Evolutionary conservation across 2,888 invertebrate species (phyloP), one percentile per base, ranked within the genome.

Genomic region (Punctoribates punctum): DNA sequence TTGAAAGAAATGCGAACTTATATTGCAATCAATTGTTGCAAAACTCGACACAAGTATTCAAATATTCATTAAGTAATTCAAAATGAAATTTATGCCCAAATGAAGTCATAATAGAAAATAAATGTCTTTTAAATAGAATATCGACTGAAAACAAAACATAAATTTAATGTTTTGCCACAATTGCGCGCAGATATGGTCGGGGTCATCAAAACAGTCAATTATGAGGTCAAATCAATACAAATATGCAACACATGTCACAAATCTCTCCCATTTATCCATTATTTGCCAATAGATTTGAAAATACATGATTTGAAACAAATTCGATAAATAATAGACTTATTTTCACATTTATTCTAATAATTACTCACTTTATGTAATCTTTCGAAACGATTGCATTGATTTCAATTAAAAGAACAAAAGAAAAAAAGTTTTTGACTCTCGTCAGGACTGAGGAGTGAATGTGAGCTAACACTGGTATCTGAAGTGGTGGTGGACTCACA

Each of bases 171-270:
- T 34, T 57, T 62, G 20, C 65, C 38, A 65, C 65, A 65, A 65
- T n/a, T 65, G 34, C 65, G 65, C 65, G 17, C 29, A 34, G 34
- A 38, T 34, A 65, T 34, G 20, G n/a, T 17, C 25, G n/a, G 34
- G 65, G 65, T 65, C 65, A 65, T 65, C 34, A 65, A 65, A 57
- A 34, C 34, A 65, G 65, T 65, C 65, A 65, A 65, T 65, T 65
- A 65, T 34, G 65, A 20, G 65, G 29, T 34, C 54, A 29, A 65
- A 65, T 65, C 65, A 65, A 65, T 65, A 65, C 65, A 65, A 65
- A 65, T 65, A 65, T 34, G 65, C 65, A 65, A 65, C 65, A 65
- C 65, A 65, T 65, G 65, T 65, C 65, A n/a, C 15, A 57, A 65
- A 29, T 65, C 65, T 65, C 34, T 65, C 38, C 6, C 38, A 65